Conservation (phyloP, 2,797 vertebrate genomes). For the Pogoniulus pusillus region DNA sequence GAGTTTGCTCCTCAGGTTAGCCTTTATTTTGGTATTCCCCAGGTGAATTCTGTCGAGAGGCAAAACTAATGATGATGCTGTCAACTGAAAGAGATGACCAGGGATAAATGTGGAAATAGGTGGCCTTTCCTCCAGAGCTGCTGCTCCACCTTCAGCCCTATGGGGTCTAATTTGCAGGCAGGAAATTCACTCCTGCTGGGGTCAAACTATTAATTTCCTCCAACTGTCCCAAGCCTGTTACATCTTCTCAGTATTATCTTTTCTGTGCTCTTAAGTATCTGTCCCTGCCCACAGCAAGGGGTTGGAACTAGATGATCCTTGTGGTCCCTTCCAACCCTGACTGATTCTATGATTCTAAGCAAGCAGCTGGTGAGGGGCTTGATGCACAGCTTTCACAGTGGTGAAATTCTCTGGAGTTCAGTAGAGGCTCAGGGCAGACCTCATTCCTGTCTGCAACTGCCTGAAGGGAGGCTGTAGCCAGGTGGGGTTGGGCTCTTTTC, state of each 20-base stretch:
- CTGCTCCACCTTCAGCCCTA: too few species aligned
- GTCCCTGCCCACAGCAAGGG: too few species aligned
- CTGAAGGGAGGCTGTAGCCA: too few species aligned
- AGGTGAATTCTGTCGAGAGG: neutral
- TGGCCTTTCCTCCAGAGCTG: neutral
- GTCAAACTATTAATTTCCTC: neutral
- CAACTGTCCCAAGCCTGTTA: neutral
- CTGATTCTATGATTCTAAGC: too few species aligned
- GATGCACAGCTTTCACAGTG: neutral
- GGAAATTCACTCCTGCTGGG: neutral
- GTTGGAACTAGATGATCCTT: too few species aligned
- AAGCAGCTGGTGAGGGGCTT: neutral
- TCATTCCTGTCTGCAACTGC: too few species aligned
- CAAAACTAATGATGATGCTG: neutral
- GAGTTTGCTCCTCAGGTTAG: neutral
- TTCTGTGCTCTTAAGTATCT: neutral
- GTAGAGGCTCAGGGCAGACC: too few species aligned
- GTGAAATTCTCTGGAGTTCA: neutral
- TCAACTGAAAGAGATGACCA: neutral
- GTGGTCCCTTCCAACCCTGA: too few species aligned
- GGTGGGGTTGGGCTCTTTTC: too few species aligned
- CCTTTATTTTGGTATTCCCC: neutral
- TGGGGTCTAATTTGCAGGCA: neutral
- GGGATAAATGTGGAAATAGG: neutral
- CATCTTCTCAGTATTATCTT: neutral